Evolutionary conservation across 2,113 vertebrate genomes (phyloP), one percentile per base, ranked within the genome.

Genomic region (Protomyctophum bolini): DNA sequence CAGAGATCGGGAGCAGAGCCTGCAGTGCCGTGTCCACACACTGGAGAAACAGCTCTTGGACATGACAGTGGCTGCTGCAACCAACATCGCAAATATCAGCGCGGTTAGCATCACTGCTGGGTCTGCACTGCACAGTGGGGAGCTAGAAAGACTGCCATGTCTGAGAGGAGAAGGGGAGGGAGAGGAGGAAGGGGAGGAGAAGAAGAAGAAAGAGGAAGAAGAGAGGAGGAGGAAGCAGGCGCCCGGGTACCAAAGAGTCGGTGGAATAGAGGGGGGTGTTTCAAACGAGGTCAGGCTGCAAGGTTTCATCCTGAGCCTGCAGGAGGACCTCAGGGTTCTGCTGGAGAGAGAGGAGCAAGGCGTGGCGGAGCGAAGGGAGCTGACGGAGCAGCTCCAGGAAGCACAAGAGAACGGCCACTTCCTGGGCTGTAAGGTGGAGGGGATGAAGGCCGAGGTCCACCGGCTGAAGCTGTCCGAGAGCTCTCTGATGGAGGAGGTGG

Each of bases 21-120:
- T 96, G 62, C 92, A 60, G 75, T 87, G 41, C 29, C 90, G 94
- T 28, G 83, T 95, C 67, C 89, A 84, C 69, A 75, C 80, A 29
- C 86, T 96, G 83, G 92, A 96, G 80, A 89, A 90, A 45, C 91
- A 94, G 68, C 84, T 94, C 6, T 68, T 92, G 11, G 91, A 93
- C 67, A 83, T 95, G 50, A 91, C 82, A 1, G 89, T 91, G 54
- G 85, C 81, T 0, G 81, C 85, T 0, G 87, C 87, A 49, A 91
- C 87, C 6, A 79, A 84, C 15, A 66, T 57, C 49, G 0, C 73
- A 10, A 41, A 33, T 0, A 59, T 75, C 51, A 73, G 66, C 7
- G 73, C 87, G 0, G 73, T 82, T 79, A 50, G 77, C 80, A 83
- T 88, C 28, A 83, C 84, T 1, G 70, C 80, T 6, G 72, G 63